phyloP scores from a whole-genome alignment of 2,113 vertebrate species.

The Entelurus aequoreus region DNA sequence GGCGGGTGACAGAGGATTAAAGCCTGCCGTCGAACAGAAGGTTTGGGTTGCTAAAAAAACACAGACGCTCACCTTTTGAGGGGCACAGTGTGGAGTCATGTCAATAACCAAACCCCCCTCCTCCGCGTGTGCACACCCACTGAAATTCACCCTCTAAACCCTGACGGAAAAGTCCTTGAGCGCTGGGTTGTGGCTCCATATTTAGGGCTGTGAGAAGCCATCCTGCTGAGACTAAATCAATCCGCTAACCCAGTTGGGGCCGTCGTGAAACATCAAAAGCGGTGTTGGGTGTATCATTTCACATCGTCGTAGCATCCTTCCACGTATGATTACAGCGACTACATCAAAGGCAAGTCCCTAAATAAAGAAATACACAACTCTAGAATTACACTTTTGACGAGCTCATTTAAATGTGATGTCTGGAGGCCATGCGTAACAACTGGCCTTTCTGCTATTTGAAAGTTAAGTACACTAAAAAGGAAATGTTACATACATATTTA shows the following conservation, averaged over 20 bases:
- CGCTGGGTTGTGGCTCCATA: constrained; percentile 45
- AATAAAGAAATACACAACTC: constrained; percentile 48
- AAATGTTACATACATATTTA: too few species aligned
- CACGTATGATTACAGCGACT: constrained; percentile 32
- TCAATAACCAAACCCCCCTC: constrained; percentile 44
- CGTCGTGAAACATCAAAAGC: constrained; percentile 48
- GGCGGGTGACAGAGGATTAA: constrained; percentile 66
- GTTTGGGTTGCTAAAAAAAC: constrained; percentile 70
- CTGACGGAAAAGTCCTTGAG: constrained; percentile 56
- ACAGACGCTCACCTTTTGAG: constrained; percentile 67
- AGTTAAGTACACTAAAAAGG: too few species aligned
- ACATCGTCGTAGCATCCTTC: constrained; percentile 12
- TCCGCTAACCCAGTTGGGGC: constrained; percentile 37
- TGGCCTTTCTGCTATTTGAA: neutral
- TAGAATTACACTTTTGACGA: constrained; percentile 27
- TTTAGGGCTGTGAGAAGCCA: constrained; percentile 48
- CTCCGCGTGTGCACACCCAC: constrained; percentile 16
- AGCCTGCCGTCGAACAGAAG: constrained; percentile 50
- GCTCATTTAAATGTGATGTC: constrained; percentile 15
- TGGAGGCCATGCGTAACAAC: too few species aligned
- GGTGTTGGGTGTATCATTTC: constrained; percentile 48
- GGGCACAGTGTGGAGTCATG: constrained; percentile 44
- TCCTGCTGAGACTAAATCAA: constrained; percentile 48
- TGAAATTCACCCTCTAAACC: constrained; percentile 45
- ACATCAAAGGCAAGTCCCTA: constrained; percentile 34